Evolutionary conservation across 1,140 invertebrate genomes (phyloP).

Genomic region (Brachionus rubens): DNA sequence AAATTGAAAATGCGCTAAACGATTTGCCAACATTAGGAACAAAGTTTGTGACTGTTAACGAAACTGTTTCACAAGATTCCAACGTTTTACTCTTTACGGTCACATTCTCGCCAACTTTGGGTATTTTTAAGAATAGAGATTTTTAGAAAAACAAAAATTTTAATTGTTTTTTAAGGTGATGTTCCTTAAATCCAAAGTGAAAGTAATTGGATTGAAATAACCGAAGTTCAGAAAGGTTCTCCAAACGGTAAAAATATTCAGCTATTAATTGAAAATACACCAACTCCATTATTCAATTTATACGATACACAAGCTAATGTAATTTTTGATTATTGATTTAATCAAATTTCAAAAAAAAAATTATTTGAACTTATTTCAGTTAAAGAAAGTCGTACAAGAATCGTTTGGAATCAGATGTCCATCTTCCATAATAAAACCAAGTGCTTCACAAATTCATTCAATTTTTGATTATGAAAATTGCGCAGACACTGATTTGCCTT

Average conservation of each 20-base stretch:
- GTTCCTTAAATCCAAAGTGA: not conserved
- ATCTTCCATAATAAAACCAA: not conserved
- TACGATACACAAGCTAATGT: not conserved
- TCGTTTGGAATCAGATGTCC: constrained; percentile 12
- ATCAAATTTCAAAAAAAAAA: not conserved
- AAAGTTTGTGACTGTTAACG: not conserved
- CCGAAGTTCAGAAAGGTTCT: not conserved
- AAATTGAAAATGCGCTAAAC: not conserved
- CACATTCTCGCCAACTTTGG: not conserved
- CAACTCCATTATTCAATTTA: not conserved
- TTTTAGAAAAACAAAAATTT: not conserved
- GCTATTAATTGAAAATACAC: not conserved
- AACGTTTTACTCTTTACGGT: not conserved
- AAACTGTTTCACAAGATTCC: not conserved
- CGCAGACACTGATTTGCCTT: not conserved
- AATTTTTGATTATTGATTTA: not conserved
- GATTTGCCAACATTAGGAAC: constrained; percentile 3
- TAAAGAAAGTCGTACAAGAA: not conserved
- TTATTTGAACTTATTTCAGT: not conserved
- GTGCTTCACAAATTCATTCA: too few relatives aligned
- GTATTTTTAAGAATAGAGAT: not conserved
- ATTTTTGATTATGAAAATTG: not conserved
- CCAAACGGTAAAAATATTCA: not conserved
- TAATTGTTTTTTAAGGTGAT: not conserved
- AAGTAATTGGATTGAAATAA: not conserved